Evolutionary conservation across 2,888 invertebrate genomes (phyloP).

Genomic region (Tetragonisca angustula): DNA sequence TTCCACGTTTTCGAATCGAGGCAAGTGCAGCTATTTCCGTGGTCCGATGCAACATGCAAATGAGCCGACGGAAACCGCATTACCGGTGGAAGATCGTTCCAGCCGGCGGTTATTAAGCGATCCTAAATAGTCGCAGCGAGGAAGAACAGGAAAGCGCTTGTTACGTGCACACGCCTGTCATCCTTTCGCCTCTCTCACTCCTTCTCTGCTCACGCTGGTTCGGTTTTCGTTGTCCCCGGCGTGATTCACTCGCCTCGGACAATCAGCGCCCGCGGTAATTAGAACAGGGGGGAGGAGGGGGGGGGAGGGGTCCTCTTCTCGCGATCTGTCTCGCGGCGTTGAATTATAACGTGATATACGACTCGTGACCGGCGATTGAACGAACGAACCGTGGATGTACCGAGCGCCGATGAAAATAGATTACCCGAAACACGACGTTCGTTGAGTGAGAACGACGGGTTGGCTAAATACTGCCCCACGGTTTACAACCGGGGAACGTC

Average conservation of each 20-base stretch:
- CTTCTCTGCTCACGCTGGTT: background rate
- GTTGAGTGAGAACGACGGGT: conserved; percentile 6
- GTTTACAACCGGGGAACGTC: background rate
- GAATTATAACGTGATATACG: conserved; percentile 5
- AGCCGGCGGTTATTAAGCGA: conserved; percentile 12
- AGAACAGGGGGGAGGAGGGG: too few relatives aligned
- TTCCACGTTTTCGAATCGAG: conserved; percentile 6
- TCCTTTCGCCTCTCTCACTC: background rate
- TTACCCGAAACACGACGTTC: background rate
- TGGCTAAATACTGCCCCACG: background rate
- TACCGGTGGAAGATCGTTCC: conserved; percentile 11
- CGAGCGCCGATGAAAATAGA: background rate
- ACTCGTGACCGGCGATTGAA: background rate
- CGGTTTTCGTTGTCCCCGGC: background rate
- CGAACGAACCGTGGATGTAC: background rate
- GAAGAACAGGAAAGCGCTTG: conserved; percentile 11
- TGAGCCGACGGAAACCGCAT: conserved; percentile 9
- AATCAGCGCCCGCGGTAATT: conserved; percentile 16
- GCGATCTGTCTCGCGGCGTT: conserved; percentile 8
- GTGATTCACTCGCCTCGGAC: background rate
- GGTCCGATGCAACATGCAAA: conserved; percentile 25
- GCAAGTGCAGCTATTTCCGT: conserved; percentile 15
- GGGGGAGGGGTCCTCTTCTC: too few relatives aligned
- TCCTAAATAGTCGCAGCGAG: background rate
- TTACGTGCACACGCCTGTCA: conserved; percentile 2